Evolutionary conservation across 1,140 invertebrate genomes (phyloP), one percentile per base, ranked within the genome.

Genomic region (Monochamus saltuarius): DNA sequence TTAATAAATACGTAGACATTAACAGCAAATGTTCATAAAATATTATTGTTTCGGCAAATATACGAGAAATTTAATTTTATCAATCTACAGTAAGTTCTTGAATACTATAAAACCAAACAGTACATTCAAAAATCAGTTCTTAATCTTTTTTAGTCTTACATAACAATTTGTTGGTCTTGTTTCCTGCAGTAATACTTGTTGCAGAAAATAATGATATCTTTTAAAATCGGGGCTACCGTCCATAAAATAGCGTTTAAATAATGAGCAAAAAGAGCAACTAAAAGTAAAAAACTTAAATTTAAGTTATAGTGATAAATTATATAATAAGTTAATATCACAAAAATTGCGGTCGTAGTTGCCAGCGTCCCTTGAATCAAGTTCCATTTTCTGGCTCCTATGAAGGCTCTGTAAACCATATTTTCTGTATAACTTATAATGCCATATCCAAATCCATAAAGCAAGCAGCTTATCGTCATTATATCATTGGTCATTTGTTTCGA

Each of bases 251-350:
- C 62, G 38, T 63, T 65, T 19, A 61, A 36, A 56, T 58, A 59
- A 52, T 67, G 62, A 7, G 37, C 16, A 40, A 53, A 39, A 40
- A 53, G 14, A 17, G 35, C 51, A 11, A 62, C 9, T 36, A 63
- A 52, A 16, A 68, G 51, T 34, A 67, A 62, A 10, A 60, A 42
- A 38, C 53, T 54, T 36, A 62, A 45, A 35, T 62, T 39, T 36
- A 67, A 39, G 34, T 55, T 59, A 52, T 54, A 58, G 22, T 57
- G 50, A 67, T 64, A 67, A 64, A 69, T 65, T 46, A 69, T 52
- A 52, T 65, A 67, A 62, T 71, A 71, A 65, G 65, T 59, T 54
- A 71, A 17, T 54, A 71, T 59, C 51, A 69, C 64, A 57, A 62
- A 46, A 19, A 63, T 14, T 14, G 56, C 70, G 6, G 65, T 67